Conservation (phyloP, 2,113 vertebrate genomes). For the Struthidea cinerea region DNA sequence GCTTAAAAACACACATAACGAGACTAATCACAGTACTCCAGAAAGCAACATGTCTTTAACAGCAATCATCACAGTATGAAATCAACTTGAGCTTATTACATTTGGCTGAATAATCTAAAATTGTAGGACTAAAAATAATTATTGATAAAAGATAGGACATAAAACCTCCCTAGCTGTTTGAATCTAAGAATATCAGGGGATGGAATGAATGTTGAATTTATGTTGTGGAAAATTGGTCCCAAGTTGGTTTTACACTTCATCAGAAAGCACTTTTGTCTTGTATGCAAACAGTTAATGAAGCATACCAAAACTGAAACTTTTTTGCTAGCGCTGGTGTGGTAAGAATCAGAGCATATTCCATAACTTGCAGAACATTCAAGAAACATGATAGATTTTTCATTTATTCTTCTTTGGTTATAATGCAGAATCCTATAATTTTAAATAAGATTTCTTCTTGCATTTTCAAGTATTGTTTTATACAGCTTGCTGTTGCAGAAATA, state of each 20-base stretch:
- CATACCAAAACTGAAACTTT: constrained; percentile 70
- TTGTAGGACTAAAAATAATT: constrained; percentile 64
- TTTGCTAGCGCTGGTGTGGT: constrained; percentile 46
- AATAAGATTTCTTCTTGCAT: neutral
- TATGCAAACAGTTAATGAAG: constrained; percentile 83
- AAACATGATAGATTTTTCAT: neutral
- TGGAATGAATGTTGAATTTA: constrained; percentile 77
- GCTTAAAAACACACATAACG: neutral
- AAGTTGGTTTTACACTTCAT: constrained; percentile 82
- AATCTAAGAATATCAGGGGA: constrained; percentile 68
- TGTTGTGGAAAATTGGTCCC: constrained; percentile 85
- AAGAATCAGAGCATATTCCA: constrained; percentile 34
- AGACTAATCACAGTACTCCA: neutral
- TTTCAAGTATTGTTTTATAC: neutral
- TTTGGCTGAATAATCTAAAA: constrained; percentile 48
- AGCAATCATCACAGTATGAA: constrained; percentile 41
- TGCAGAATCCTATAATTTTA: neutral
- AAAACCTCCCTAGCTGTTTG: constrained; percentile 58
- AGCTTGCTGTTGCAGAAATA: neutral
- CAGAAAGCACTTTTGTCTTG: constrained; percentile 79
- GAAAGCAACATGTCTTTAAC: constrained; percentile 12
- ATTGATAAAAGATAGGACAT: constrained; percentile 53
- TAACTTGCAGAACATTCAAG: constrained; percentile 36
- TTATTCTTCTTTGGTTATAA: neutral
- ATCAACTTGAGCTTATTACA: constrained; percentile 15